These are phyloP conservation scores for Homalodisca vitripennis DNA, from an alignment of 1,140 invertebrate genomes.

Conservation along the genomic window DNA sequence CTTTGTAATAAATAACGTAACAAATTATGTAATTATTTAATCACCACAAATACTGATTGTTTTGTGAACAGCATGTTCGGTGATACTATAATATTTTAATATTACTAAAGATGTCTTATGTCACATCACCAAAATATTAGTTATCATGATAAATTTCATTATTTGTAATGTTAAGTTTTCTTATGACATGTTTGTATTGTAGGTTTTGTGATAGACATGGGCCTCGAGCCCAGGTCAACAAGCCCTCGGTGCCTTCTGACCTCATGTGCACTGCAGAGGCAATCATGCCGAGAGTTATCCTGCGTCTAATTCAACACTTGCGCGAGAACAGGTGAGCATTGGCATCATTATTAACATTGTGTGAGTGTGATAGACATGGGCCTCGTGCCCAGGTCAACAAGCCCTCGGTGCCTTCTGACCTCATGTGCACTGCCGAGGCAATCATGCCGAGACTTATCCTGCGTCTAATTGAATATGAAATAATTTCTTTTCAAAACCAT, in stretches of 20 bases:
- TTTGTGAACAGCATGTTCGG: no score
- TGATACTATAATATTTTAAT: no score
- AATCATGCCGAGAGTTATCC: conserved; percentile 90
- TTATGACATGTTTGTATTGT: conserved; percentile 41
- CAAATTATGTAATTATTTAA: no score
- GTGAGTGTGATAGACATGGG: conserved; percentile 78
- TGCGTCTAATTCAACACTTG: conserved; percentile 86
- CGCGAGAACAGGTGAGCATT: conserved; percentile 68
- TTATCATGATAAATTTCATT: no score
- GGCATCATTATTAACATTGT: background rate
- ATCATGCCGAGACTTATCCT: conserved; percentile 93
- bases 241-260: conserved; percentile 72
- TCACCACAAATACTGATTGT: no score
- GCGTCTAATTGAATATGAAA: conserved; percentile 78
- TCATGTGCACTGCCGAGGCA: conserved; percentile 87
- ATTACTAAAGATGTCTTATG: no score
- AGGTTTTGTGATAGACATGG: conserved; percentile 92
- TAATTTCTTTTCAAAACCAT: no score
- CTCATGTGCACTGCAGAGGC: conserved; percentile 88
- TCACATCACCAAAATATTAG: no score
- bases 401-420: conserved; percentile 70
- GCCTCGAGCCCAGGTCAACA: conserved; percentile 70
- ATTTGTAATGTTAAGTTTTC: no score
- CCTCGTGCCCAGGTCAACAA: conserved; percentile 73
- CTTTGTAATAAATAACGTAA: no score